Percentiles rank a stretch among this genome's conserved stretches.
phyloP scores from a whole-genome alignment of 2,888 invertebrate genomes.

The Drosophila cognata region DNA sequence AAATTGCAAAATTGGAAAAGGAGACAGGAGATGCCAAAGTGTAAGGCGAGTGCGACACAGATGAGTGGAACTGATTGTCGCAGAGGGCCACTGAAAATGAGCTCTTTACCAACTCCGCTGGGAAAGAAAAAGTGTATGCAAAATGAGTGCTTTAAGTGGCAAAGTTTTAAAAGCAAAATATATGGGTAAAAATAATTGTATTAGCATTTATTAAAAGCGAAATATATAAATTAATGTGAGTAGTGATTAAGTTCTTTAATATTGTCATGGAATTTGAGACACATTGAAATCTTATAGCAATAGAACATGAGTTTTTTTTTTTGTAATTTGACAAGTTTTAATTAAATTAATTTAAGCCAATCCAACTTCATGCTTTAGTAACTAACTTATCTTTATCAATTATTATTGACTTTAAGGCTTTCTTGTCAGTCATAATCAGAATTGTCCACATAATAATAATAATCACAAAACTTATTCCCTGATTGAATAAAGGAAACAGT shows the following conservation, averaged over 20 bases:
- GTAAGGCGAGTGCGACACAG: constrained; percentile 2
- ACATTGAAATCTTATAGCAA: neutral
- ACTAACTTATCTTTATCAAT: too few relatives aligned
- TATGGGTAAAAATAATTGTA: neutral
- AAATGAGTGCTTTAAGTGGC: neutral
- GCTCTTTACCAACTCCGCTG: neutral
- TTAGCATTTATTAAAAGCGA: neutral
- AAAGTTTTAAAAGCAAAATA: constrained; percentile 3
- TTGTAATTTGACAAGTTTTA: too few relatives aligned
- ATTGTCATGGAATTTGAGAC: neutral
- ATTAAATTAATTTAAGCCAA: too few relatives aligned
- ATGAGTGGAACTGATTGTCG: neutral
- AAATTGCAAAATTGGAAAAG: constrained; percentile 7
- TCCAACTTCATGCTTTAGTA: too few relatives aligned
- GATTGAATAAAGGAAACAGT: constrained; percentile 19
- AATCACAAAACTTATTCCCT: constrained; percentile 25
- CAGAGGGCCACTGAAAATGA: neutral
- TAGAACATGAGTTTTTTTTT: too few relatives aligned
- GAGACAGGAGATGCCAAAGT: neutral
- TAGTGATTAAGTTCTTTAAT: neutral
- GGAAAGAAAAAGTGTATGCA: neutral
- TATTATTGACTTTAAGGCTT: neutral
- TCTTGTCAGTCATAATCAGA: neutral
- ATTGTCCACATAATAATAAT: constrained; percentile 12
- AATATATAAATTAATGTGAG: neutral